Percentiles rank a stretch among this genome's conserved stretches.
Conservation (phyloP, 2,888 invertebrate genomes). For the Andrena minutula region DNA sequence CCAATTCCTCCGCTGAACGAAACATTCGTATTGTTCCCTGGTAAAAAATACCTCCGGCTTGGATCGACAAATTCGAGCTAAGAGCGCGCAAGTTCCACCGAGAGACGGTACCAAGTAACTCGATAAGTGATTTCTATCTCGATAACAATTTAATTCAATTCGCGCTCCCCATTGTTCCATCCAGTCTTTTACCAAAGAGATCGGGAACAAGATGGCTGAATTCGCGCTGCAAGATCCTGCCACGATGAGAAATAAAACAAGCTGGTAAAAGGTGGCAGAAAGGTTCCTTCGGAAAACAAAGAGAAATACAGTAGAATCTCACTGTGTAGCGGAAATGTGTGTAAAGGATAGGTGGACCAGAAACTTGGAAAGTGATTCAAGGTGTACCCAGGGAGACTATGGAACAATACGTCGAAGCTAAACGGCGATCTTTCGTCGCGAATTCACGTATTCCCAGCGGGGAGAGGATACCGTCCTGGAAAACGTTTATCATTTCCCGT, state of each 20-base stretch:
- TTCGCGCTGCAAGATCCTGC: background rate
- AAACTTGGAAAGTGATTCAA: conserved; percentile 7
- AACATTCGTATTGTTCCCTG: background rate
- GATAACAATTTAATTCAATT: no score
- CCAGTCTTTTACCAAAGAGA: no score
- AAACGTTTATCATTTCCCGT: conserved; percentile 46
- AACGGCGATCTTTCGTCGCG: conserved; percentile 16
- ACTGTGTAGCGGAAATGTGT: background rate
- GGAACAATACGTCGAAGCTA: background rate
- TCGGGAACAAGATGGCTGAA: background rate
- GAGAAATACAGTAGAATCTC: background rate
- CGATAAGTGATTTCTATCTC: no score
- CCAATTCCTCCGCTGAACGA: conserved; percentile 9
- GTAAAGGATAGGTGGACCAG: background rate
- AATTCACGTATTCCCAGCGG: conserved; percentile 13
- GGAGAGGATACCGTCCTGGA: background rate
- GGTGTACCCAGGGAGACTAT: background rate
- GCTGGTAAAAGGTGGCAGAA: background rate
- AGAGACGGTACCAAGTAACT: background rate
- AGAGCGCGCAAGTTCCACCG: background rate
- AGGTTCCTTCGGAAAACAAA: background rate
- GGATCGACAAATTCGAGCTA: background rate
- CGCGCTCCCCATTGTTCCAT: no score
- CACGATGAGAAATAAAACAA: background rate
- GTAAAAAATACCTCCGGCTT: background rate